Percentiles rank a stretch among this genome's conserved stretches.
Evolutionary conservation across 2,113 vertebrate genomes (phyloP).

Genomic region (Machaerirhynchus nigripectus): DNA sequence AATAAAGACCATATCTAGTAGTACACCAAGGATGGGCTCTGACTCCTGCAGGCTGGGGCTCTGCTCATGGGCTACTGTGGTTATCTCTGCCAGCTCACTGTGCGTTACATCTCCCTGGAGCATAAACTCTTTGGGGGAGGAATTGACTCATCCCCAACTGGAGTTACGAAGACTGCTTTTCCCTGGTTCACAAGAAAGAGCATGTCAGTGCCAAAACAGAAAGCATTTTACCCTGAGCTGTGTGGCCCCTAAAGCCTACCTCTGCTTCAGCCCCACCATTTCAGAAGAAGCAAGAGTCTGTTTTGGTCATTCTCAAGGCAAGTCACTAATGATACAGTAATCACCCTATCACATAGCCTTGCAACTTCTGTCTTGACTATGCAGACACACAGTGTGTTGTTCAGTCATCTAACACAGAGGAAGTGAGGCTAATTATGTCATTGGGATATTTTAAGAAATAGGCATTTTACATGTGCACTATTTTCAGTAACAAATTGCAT

Average conservation of each 20-base stretch:
- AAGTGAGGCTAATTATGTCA: not conserved
- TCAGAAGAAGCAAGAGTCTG: not conserved
- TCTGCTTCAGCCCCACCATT: not conserved
- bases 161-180: not conserved
- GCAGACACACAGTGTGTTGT: not conserved
- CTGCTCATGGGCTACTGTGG: fast-evolving
- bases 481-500: not conserved
- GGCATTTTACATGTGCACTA: not conserved
- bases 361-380: not conserved
- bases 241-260: not conserved
- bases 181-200: not conserved
- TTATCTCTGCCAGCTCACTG: not conserved
- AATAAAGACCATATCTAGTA: not conserved
- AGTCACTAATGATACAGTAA: not conserved
- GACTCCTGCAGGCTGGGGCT: not conserved
- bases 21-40: fast-evolving
- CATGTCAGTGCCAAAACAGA: not conserved
- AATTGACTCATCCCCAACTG: not conserved
- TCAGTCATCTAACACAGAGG: slow-evolving; percentile 12
- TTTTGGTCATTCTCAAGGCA: not conserved
- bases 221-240: not conserved
- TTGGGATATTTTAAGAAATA: not conserved
- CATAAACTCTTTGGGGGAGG: not conserved
- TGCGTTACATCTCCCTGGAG: not conserved
- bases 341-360: not conserved